These are phyloP conservation scores for Tinea semifulvella DNA, from an alignment of 2,888 invertebrate species.

Conservation along the genomic window DNA sequence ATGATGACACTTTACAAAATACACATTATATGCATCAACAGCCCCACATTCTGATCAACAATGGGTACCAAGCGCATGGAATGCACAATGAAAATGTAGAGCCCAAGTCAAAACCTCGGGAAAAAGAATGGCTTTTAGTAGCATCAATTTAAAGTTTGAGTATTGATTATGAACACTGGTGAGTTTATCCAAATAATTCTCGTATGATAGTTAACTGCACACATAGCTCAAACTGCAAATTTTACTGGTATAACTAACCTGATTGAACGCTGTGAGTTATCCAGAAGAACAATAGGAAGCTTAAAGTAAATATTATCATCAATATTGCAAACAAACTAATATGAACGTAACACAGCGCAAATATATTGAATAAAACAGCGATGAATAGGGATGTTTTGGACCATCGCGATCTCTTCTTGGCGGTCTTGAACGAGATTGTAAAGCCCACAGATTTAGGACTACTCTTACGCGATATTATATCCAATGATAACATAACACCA, in stretches of 20 bases:
- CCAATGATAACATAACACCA: slow-evolving; percentile 39
- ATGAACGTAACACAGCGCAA: slow-evolving; percentile 37
- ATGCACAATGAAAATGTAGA: no score
- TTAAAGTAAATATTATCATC: slow-evolving; percentile 39
- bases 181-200: not conserved
- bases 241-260: slow-evolving; percentile 29
- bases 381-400: slow-evolving; percentile 36
- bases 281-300: slow-evolving; percentile 49
- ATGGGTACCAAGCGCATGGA: no score
- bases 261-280: slow-evolving; percentile 54
- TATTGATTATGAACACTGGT: no score
- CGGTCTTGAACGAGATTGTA: slow-evolving; percentile 43
- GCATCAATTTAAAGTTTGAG: no score
- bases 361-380: slow-evolving; percentile 42
- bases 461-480: slow-evolving; percentile 31
- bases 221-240: not conserved
- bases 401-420: slow-evolving; percentile 33
- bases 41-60: no score
- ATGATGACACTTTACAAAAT: no score
- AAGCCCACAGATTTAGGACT: slow-evolving; percentile 42
- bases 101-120: no score
- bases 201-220: not conserved
- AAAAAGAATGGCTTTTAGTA: no score
- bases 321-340: slow-evolving; percentile 41
- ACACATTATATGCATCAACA: no score